Evolutionary conservation across 1,140 invertebrate species (phyloP).

Genomic region (Drosophila pachea): DNA sequence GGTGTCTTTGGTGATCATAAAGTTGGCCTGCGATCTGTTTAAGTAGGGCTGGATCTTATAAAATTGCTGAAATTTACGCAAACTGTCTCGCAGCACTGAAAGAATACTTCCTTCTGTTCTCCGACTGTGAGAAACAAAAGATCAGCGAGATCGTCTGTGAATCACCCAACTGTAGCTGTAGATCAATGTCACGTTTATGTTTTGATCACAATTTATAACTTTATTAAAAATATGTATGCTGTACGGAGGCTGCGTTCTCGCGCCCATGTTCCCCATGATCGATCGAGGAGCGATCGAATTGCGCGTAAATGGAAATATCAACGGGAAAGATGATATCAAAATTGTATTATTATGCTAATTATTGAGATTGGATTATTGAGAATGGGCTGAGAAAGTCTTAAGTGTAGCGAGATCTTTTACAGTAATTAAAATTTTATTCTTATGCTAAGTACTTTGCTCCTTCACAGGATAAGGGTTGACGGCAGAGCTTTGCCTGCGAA

Average conservation of each 20-base stretch:
- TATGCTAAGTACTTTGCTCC: background rate
- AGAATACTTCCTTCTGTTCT: constrained; percentile 31
- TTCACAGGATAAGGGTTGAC: background rate
- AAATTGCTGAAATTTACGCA: constrained; percentile 62
- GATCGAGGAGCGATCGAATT: constrained; percentile 14
- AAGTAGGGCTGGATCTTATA: constrained; percentile 56
- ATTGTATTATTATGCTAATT: constrained; percentile 17
- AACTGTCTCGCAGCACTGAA: constrained; percentile 32
- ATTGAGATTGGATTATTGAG: background rate
- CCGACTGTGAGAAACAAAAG: constrained; percentile 58
- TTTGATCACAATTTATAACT: constrained; percentile 69
- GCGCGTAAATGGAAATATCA: background rate
- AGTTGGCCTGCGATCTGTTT: constrained; percentile 50
- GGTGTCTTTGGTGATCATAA: constrained; percentile 56
- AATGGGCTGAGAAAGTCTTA: background rate
- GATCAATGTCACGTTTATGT: constrained; percentile 74
- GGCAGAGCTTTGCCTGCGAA: background rate
- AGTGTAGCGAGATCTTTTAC: background rate
- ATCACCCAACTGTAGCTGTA: constrained; percentile 48
- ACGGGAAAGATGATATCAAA: constrained; percentile 5
- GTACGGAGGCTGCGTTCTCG: constrained; percentile 8
- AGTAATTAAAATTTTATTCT: constrained; percentile 5
- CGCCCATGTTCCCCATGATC: constrained; percentile 25
- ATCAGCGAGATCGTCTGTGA: constrained; percentile 36
- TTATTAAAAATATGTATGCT: constrained; percentile 59